A percentile compares a stretch with the other conserved stretches of the same genome.
Conservation (phyloP, 2,888 invertebrate species). For the Iphiclides podalirius region DNA sequence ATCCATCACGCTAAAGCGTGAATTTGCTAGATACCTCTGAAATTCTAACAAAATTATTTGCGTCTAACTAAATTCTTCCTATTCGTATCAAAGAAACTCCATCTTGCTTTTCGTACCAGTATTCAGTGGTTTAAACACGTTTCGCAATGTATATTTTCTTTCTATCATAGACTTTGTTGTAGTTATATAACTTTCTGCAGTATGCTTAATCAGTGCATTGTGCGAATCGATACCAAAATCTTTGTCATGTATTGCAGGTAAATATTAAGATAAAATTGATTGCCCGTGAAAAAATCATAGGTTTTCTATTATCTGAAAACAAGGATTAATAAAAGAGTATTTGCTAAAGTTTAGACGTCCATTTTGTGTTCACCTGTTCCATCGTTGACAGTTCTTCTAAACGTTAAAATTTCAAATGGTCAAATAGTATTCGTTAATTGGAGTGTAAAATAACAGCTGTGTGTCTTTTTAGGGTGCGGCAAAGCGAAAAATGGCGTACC, state of each 20-base stretch:
- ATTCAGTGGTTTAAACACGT: neutral
- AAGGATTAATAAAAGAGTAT: constrained; percentile 2
- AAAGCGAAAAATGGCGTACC: no score
- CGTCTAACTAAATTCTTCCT: neutral
- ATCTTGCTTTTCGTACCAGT: neutral
- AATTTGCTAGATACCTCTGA: constrained; percentile 2
- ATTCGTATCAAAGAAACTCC: neutral
- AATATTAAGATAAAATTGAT: no score
- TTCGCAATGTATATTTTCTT: neutral
- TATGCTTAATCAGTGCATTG: constrained; percentile 11
- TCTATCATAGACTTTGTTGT: constrained; percentile 3
- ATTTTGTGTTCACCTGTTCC: no score
- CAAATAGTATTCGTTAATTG: no score
- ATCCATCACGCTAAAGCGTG: constrained; percentile 3
- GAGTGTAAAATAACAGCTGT: no score
- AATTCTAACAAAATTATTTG: constrained; percentile 2
- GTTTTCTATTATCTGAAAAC: no score
- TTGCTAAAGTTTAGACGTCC: constrained; percentile 5
- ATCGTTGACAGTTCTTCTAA: no score
- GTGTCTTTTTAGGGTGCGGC: no score
- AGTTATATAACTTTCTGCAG: constrained; percentile 23
- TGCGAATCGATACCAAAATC: constrained; percentile 13
- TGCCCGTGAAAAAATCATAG: no score
- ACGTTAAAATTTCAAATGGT: no score
- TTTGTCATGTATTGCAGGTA: neutral